Conservation (phyloP, 2,888 invertebrate species). For the Frankliniella fusca region DNA sequence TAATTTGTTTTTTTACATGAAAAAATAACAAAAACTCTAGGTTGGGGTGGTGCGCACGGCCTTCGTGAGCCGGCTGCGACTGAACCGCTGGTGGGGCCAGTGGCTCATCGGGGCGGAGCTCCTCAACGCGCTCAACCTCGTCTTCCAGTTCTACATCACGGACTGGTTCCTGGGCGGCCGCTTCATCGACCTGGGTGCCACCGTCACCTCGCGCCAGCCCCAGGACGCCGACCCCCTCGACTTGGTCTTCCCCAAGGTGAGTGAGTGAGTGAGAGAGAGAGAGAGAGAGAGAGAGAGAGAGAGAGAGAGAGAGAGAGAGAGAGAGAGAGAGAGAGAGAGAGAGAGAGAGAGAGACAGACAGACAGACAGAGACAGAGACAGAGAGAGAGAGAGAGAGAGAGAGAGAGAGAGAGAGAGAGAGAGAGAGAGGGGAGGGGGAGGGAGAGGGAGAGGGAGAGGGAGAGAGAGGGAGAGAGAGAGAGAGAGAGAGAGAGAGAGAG, state of each 20-base stretch:
- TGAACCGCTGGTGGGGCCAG: conserved; percentile 35
- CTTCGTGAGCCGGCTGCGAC: conserved; percentile 34
- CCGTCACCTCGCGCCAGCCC: conserved; percentile 10
- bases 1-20: not conserved
- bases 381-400: too few relatives aligned
- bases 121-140: conserved; percentile 36
- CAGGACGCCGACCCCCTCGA: conserved; percentile 36
- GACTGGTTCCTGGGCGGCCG: conserved; percentile 36
- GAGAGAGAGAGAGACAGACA: too few relatives aligned
- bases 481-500: too few relatives aligned
- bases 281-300: too few relatives aligned
- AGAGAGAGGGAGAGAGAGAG: too few relatives aligned
- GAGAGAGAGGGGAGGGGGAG: too few relatives aligned
- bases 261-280: not conserved
- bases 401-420: too few relatives aligned
- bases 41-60: conserved; percentile 30
- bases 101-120: conserved; percentile 36
- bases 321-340: too few relatives aligned
- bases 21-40: not conserved
- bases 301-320: too few relatives aligned
- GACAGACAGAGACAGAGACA: too few relatives aligned
- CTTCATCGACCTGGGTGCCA: conserved; percentile 34
- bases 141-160: conserved; percentile 33
- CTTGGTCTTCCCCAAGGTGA: conserved; percentile 39
- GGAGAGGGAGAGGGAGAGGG: too few relatives aligned